Base-by-base conservation (phyloP, 2,888 invertebrate species). In the Aphidoletes aphidimyza region DNA sequence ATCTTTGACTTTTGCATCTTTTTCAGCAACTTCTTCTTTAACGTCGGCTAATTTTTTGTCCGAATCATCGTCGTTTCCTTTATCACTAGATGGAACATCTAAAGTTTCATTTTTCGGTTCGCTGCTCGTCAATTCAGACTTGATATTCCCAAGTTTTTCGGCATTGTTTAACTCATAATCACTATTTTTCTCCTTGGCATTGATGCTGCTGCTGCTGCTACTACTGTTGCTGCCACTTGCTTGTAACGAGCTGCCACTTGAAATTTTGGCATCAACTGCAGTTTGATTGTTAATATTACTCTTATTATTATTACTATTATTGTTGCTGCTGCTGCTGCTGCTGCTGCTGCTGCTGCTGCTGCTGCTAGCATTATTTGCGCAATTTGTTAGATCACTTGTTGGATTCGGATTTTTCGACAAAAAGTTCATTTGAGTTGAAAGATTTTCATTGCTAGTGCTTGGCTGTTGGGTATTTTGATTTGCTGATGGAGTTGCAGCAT, bases 1-100 rank as follows among this genome's bases (percentile, higher is more conserved):
- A 86, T 94, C 95, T 88, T 94, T 94, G 86, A 92, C 89, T 83
- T 83, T 83, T 45, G 45, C 1, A 87, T 91, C 91, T 88, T 92
- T 91, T 88, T 93, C 93, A 86, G 92, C 90, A 85, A 92, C 91
- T 84, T 93, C 91, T 87, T 93, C 84, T 92, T 59, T 92, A 92
- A 86, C 92, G 92, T 87, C 92, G 92, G 84, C 92, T n/a, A 83
- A 84, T 84, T 85, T 84, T n/a, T 69, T 83, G 47, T 86, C 47
- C 59, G 84, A 84, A 17, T 49, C 83, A 36, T 47, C 59, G 22
- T 36, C 81, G 2, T 19, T 37, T 0, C 37, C 19, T 37, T 81
- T 81, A 81, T 81, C 81, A 37, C 37, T 81, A 6, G 37, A 37
- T 81, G 37, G 36, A 11, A n/a, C 83, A 49, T 47, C 83, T 54